Percentiles rank a stretch among this genome's conserved stretches.
Evolutionary conservation across 2,797 vertebrate species (phyloP).

Genomic region (Acanthornis magna): DNA sequence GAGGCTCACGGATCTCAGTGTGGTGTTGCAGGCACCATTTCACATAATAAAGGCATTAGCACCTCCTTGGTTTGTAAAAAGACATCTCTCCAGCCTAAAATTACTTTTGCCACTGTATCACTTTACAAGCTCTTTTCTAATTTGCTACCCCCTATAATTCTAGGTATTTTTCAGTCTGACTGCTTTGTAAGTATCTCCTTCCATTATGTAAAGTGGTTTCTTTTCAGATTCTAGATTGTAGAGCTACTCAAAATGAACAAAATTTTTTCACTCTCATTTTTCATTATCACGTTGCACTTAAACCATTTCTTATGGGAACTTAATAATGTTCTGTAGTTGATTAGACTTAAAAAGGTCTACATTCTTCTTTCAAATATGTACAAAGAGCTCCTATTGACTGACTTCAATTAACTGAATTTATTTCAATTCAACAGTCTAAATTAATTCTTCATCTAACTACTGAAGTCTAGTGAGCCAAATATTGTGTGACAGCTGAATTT

Average conservation of each 20-base stretch:
- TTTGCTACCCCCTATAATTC: constrained; percentile 43
- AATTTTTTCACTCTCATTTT: constrained; percentile 42
- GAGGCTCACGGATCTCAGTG: neutral
- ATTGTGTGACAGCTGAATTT: constrained; percentile 37
- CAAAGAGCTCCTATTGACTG: constrained; percentile 48
- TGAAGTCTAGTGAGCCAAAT: constrained; percentile 32
- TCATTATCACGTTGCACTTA: constrained; percentile 60
- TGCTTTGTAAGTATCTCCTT: constrained; percentile 49
- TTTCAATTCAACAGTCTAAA: constrained; percentile 41
- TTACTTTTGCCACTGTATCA: constrained; percentile 27
- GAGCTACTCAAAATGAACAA: constrained; percentile 56
- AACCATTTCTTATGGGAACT: constrained; percentile 61
- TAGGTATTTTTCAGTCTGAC: constrained; percentile 52
- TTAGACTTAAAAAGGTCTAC: constrained; percentile 44
- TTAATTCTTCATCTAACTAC: constrained; percentile 13
- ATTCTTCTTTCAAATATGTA: constrained; percentile 38
- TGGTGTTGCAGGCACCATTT: neutral
- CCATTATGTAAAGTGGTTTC: constrained; percentile 63
- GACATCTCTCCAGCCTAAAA: constrained; percentile 18
- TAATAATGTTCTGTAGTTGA: constrained; percentile 45
- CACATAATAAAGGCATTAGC: constrained; percentile 8
- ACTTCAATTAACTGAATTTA: constrained; percentile 57
- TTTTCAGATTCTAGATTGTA: constrained; percentile 64
- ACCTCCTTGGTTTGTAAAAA: constrained; percentile 22
- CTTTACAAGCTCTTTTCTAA: constrained; percentile 58